Conservation (phyloP, 1,140 invertebrate species). For the Bombus haemorrhoidalis region DNA sequence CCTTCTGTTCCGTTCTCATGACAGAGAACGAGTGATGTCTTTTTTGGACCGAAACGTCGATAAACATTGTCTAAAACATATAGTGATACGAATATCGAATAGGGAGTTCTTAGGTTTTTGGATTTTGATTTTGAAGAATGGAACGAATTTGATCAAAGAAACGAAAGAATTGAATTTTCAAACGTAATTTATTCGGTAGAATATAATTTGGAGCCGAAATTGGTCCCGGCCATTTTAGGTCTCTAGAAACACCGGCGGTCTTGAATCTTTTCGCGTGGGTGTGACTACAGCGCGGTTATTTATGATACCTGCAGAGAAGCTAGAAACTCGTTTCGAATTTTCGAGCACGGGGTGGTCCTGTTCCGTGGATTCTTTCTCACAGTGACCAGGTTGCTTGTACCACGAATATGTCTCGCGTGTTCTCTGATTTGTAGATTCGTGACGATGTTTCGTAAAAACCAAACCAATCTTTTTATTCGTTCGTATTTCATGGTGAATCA, state of each 20-base stretch:
- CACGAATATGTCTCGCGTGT: neutral
- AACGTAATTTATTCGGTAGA: neutral
- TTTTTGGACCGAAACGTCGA: too few relatives aligned
- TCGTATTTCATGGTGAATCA: neutral
- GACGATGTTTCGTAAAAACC: too few relatives aligned
- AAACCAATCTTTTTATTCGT: neutral
- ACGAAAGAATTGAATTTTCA: too few relatives aligned
- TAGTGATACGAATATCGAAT: too few relatives aligned
- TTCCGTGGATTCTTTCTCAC: constrained; percentile 13
- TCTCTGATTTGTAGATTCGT: constrained; percentile 10
- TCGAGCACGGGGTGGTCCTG: constrained; percentile 46
- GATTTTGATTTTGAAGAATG: too few relatives aligned
- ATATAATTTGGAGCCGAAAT: neutral
- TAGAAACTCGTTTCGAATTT: constrained; percentile 58
- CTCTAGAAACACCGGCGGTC: neutral
- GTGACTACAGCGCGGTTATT: constrained; percentile 58
- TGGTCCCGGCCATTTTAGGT: neutral
- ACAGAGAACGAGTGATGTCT: too few relatives aligned
- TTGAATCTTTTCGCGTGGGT: constrained; percentile 57
- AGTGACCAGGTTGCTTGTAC: neutral
- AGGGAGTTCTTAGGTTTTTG: too few relatives aligned
- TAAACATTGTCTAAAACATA: too few relatives aligned
- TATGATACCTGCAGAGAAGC: constrained; percentile 42
- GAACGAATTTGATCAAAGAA: neutral
- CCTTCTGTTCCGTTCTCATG: too few relatives aligned